A percentile compares a stretch with the other conserved stretches of the same genome.
Conservation (phyloP, 2,113 vertebrate genomes). For the Dicaeum eximium region DNA sequence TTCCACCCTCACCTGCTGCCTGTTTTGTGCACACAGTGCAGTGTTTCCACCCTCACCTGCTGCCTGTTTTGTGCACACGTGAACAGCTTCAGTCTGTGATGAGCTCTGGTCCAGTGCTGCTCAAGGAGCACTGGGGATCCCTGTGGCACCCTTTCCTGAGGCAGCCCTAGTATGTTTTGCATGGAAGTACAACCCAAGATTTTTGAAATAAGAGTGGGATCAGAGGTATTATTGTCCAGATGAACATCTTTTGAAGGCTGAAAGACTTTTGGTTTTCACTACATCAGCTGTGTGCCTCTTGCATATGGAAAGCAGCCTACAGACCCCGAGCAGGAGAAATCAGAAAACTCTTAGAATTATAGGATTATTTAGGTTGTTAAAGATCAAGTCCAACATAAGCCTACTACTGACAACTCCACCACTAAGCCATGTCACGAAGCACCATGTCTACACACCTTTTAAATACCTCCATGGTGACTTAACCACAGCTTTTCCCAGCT, state of each 20-base stretch:
- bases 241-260: neutral
- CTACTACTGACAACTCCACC: neutral
- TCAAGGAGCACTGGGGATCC: neutral
- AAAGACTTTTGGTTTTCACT: neutral
- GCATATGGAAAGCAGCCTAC: neutral
- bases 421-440: neutral
- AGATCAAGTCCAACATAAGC: neutral
- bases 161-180: neutral
- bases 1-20: neutral
- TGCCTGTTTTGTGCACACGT: rapidly evolving
- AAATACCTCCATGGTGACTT: neutral
- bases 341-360: neutral
- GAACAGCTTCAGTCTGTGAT: neutral
- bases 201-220: neutral
- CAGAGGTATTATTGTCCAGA: neutral
- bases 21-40: rapidly evolving
- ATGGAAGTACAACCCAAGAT: neutral
- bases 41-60: neutral
- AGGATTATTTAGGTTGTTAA: neutral
- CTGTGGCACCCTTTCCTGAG: neutral
- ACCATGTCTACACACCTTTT: neutral
- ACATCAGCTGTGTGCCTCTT: neutral
- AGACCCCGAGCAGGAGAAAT: neutral
- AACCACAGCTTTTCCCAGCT: neutral
- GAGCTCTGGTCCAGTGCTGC: neutral